Base-by-base conservation (phyloP, 1,140 invertebrate genomes). In the Drosophila oshimai region DNA sequence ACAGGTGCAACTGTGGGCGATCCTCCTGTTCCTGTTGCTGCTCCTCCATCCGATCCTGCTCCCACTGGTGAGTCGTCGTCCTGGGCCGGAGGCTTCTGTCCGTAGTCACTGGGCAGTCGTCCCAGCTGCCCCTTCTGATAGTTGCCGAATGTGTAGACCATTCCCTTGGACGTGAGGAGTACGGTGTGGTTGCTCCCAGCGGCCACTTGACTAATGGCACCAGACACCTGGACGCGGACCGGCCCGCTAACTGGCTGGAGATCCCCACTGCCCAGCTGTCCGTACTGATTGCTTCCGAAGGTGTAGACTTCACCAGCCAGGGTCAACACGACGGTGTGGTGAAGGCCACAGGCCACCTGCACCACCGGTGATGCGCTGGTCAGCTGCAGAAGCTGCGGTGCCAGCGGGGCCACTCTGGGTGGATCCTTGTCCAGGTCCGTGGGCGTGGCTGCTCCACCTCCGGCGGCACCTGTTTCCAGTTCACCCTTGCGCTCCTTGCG, bases 181-280 rank as follows among this genome's bases (percentile, higher is more conserved):
- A 97, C 97, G 3, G 98, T 97, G 90, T 99, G 98, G 92, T 99
- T 98, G 84, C 97, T 98, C 3, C 98, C 98, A 53, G 97, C 96
- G 4, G 97, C 97, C 13, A 99, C 93, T 80, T 97, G 95, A 1
- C 93, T 93, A 3, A 91, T 75, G 2, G 94, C 93, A 6, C 92
- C 92, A 2, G 95, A 94, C 20, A 97, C 92, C 79, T 95, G 94
- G 0, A 99, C 95, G 53, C 94, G 93, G 31, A 96, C 94, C 0
- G 97, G 95, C 0, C 94, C 93, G 46, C 95, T 95, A 61, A 97
- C 95, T 2, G 93, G 93, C 26, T 94, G 91, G 3, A 96, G 92
- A 91, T 99, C 97, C 0, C 97, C 97, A 22, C 96, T 94, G 17
- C 98, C 98, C 13, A 99, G 92, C 90, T 99, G 98, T 0, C 98